Conservation (phyloP, 2,888 invertebrate species). For the Drosophila atripex region DNA sequence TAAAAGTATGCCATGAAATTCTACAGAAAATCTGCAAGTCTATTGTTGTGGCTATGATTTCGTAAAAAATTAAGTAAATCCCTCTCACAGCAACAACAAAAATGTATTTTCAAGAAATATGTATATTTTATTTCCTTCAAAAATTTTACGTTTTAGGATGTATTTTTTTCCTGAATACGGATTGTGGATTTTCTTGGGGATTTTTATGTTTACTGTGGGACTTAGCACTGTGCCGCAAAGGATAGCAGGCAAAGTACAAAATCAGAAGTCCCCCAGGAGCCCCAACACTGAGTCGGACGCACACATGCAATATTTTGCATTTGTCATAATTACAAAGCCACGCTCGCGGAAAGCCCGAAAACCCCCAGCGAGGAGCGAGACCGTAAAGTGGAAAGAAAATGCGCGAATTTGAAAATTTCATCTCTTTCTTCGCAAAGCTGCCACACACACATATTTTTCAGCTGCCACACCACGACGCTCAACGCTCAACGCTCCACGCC, state of each 20-base stretch:
- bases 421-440: conserved; percentile 39
- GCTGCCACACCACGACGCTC: conserved; percentile 8
- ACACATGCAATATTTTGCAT: conserved; percentile 68
- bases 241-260: conserved; percentile 30
- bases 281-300: conserved; percentile 33
- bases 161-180: conserved; percentile 38
- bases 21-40: neutral
- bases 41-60: no score
- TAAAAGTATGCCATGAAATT: neutral
- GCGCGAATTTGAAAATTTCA: conserved; percentile 71
- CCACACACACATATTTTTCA: conserved; percentile 19
- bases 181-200: conserved; percentile 39
- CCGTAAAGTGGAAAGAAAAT: conserved; percentile 70
- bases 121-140: neutral
- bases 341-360: conserved; percentile 49
- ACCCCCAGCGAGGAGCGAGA: conserved; percentile 44
- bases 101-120: neutral
- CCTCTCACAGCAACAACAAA: neutral
- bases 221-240: conserved; percentile 42
- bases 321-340: conserved; percentile 75
- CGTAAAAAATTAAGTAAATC: neutral
- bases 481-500: neutral
- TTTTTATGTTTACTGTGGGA: conserved; percentile 69
- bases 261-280: conserved; percentile 62
- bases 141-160: conserved; percentile 56